Conservation (phyloP, 2,888 invertebrate species). For the Endotricha flammealis region DNA sequence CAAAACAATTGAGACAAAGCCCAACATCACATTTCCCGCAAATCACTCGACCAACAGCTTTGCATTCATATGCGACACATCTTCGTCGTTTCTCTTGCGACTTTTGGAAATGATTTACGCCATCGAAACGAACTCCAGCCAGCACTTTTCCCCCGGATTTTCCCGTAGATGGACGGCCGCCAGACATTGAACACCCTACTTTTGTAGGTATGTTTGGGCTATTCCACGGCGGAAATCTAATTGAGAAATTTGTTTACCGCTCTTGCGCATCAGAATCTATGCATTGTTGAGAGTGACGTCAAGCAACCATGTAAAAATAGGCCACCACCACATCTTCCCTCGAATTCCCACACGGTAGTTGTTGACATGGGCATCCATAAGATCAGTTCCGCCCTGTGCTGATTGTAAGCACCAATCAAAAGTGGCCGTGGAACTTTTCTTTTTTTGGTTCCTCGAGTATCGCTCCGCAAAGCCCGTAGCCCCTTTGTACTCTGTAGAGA, state of each 20-base stretch:
- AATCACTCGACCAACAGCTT: neutral
- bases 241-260: neutral
- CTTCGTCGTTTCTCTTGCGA: neutral
- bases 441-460: neutral
- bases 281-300: constrained; percentile 10
- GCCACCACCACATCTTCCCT: constrained; percentile 14
- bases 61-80: neutral
- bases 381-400: constrained; percentile 10
- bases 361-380: constrained; percentile 11
- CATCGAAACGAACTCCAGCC: neutral
- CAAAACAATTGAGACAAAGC: neutral
- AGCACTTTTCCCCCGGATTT: neutral
- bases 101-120: neutral
- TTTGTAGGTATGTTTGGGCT: neutral
- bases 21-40: neutral
- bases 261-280: neutral
- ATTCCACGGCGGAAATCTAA: neutral
- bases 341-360: constrained; percentile 10
- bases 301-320: constrained; percentile 10
- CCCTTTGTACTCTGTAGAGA: neutral
- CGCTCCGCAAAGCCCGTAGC: neutral
- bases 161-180: neutral
- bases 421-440: neutral
- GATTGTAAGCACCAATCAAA: neutral
- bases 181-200: neutral